phyloP scores from a whole-genome alignment of 2,797 vertebrate genomes.

The Pangasius djambal region DNA sequence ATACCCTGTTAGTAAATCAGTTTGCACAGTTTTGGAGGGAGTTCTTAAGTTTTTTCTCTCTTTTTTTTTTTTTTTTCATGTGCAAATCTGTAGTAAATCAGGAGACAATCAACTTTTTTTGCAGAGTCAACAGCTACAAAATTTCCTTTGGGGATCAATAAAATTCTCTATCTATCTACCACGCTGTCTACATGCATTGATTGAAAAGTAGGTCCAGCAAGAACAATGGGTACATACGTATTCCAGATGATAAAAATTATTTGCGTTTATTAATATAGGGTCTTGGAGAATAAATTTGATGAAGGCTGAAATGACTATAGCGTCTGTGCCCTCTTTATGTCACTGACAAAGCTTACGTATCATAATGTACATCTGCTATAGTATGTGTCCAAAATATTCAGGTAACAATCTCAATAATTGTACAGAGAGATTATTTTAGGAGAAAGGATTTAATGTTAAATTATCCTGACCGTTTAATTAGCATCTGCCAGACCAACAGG shows the following conservation, averaged over 20 bases:
- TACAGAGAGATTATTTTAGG: not conserved
- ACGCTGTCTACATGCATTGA: not conserved
- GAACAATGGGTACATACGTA: not conserved
- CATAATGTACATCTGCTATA: not conserved
- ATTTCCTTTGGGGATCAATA: not conserved
- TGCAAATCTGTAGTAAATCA: not conserved
- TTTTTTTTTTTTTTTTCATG: no score
- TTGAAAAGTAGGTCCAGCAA: not conserved
- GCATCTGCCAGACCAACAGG: not conserved
- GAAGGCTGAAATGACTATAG: not conserved
- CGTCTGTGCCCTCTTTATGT: not conserved
- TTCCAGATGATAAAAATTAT: not conserved
- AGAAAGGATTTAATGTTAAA: not conserved
- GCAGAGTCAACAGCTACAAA: not conserved
- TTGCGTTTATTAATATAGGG: not conserved
- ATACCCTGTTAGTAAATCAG: not conserved
- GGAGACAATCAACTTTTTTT: not conserved
- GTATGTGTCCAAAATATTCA: not conserved
- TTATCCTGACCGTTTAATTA: not conserved
- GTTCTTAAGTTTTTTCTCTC: not conserved
- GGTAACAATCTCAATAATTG: not conserved
- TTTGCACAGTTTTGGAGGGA: not conserved
- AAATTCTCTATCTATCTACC: not conserved
- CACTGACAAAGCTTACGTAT: not conserved
- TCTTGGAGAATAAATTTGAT: not conserved